Evolutionary conservation across 2,797 vertebrate species (phyloP).

Genomic region (Agapornis canus): DNA sequence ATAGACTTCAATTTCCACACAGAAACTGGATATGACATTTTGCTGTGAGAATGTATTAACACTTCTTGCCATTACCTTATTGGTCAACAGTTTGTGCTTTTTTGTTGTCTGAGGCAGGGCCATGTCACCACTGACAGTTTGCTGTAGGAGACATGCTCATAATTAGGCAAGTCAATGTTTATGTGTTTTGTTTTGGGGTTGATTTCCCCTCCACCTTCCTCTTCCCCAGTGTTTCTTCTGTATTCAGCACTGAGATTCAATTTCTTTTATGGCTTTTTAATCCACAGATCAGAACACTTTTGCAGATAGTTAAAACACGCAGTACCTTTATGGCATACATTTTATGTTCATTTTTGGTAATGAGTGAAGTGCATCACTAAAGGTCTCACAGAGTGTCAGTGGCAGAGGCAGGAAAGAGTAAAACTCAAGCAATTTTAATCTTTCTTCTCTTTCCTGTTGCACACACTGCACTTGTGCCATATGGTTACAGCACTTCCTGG

Average conservation of each 20-base stretch:
- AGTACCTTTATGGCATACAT: not conserved
- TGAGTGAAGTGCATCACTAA: not conserved
- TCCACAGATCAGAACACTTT: not conserved
- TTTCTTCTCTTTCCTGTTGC: not conserved
- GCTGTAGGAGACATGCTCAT: not conserved
- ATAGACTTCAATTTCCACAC: not conserved
- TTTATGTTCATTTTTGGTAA: not conserved
- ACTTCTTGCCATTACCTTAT: not conserved
- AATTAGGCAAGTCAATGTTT: not conserved
- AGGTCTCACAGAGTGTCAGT: not conserved
- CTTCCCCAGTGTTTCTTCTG: not conserved
- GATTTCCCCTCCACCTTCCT: not conserved
- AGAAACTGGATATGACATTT: constrained; percentile 1
- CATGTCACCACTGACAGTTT: not conserved
- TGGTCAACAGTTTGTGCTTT: not conserved
- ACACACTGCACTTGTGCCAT: not conserved
- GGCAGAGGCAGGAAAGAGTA: not conserved
- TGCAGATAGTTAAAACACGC: not conserved
- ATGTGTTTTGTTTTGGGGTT: not conserved
- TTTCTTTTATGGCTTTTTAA: not conserved
- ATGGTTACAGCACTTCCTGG: not conserved
- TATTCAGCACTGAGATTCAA: not conserved
- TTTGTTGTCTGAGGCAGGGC: not conserved
- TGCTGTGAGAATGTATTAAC: not conserved
- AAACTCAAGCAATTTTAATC: not conserved